Conservation (phyloP, 2,888 invertebrate species). For the Melanophora roralis region DNA sequence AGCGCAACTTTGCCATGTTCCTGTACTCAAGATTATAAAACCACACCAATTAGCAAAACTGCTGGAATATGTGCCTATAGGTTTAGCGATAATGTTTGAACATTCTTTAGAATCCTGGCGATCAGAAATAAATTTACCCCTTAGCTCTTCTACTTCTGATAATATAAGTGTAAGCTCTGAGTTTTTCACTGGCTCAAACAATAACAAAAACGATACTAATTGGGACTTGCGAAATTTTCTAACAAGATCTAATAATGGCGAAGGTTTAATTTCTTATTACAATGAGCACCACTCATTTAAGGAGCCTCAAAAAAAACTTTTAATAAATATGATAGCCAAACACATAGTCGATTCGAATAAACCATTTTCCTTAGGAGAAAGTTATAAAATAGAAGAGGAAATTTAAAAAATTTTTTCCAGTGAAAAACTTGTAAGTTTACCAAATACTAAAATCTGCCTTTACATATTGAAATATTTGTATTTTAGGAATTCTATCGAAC, state of each 20-base stretch:
- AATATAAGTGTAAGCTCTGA: neutral
- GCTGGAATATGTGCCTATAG: slow-evolving; percentile 13
- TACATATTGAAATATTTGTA: too few relatives aligned
- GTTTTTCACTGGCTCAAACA: neutral
- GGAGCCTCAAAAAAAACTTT: slow-evolving; percentile 4
- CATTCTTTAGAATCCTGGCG: slow-evolving; percentile 14
- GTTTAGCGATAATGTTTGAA: slow-evolving; percentile 7
- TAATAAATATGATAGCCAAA: slow-evolving; percentile 5
- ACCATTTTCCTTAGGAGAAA: too few relatives aligned
- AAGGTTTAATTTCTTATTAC: neutral
- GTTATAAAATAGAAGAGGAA: too few relatives aligned
- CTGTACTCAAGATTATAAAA: too few relatives aligned
- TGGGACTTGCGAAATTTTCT: neutral
- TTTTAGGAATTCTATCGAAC: too few relatives aligned
- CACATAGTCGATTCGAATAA: neutral
- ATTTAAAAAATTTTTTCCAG: too few relatives aligned
- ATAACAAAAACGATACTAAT: neutral
- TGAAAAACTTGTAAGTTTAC: too few relatives aligned
- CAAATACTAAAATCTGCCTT: too few relatives aligned
- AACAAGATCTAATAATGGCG: neutral
- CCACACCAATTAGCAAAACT: too few relatives aligned
- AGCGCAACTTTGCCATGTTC: neutral
- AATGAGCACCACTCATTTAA: neutral
- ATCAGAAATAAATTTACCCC: neutral
- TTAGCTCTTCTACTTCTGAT: neutral